A percentile compares a stretch with the other conserved stretches of the same genome.
Conservation (phyloP, 1,140 invertebrate species). For the Magallana ariakensis region DNA sequence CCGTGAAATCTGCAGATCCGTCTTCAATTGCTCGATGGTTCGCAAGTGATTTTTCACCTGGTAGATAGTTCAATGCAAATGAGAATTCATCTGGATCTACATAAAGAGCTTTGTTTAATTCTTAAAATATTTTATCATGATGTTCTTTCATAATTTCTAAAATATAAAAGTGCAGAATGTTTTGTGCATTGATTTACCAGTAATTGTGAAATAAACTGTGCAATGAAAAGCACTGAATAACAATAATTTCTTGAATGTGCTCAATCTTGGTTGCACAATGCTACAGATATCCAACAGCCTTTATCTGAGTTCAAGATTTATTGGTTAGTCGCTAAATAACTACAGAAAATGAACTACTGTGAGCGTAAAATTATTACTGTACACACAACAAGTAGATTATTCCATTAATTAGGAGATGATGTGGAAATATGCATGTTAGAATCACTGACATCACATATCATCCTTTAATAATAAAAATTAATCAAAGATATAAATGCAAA, state of each 20-base stretch:
- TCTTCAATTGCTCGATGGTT: conserved; percentile 76
- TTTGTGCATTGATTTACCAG: not conserved
- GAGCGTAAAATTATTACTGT: not conserved
- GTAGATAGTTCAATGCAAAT: conserved; percentile 7
- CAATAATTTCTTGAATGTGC: no score
- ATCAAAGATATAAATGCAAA: no score
- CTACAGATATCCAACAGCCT: no score
- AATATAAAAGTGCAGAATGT: not conserved
- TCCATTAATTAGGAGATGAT: not conserved
- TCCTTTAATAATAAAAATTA: no score
- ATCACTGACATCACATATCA: no score
- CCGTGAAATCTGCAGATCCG: conserved; percentile 70
- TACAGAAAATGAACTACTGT: conserved; percentile 23
- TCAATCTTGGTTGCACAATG: no score
- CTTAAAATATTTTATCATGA: not conserved
- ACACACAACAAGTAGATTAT: conserved; percentile 23
- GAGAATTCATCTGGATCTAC: not conserved
- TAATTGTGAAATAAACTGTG: no score
- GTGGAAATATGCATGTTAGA: no score
- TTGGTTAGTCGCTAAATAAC: not conserved
- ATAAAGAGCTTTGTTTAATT: not conserved
- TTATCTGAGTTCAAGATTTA: not conserved
- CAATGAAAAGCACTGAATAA: no score
- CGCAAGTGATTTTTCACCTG: conserved; percentile 76
- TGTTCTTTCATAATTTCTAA: not conserved